Conservation (phyloP, 2,113 vertebrate genomes). For the Phyllopteryx taeniolatus region DNA sequence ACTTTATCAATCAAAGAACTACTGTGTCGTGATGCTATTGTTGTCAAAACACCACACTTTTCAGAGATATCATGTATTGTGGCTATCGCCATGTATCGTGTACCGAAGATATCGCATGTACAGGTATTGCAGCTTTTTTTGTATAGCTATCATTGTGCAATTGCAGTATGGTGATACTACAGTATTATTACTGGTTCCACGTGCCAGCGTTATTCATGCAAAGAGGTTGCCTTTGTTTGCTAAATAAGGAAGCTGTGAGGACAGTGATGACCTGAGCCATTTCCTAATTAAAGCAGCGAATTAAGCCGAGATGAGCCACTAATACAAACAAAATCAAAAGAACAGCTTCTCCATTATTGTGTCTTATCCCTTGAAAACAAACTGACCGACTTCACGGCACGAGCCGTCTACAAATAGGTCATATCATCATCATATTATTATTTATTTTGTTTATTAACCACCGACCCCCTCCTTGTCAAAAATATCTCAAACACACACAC, state of each 20-base stretch:
- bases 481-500: slow-evolving; percentile 33
- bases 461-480: slow-evolving; percentile 51
- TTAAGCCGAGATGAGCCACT: slow-evolving; percentile 64
- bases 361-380: slow-evolving; percentile 62
- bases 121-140: background rate
- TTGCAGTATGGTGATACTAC: background rate
- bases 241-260: slow-evolving; percentile 19
- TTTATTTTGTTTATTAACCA: slow-evolving; percentile 29
- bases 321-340: slow-evolving; percentile 63
- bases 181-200: background rate
- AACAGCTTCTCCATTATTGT: slow-evolving; percentile 60
- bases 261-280: slow-evolving; percentile 27
- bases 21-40: too few species aligned
- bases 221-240: slow-evolving; percentile 24
- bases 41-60: too few species aligned
- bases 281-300: slow-evolving; percentile 62
- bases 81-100: background rate
- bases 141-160: background rate
- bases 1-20: too few species aligned
- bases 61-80: background rate
- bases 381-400: slow-evolving; percentile 56
- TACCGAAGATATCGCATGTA: too few species aligned
- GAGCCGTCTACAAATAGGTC: slow-evolving; percentile 57
- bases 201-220: background rate
- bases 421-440: slow-evolving; percentile 52